These are phyloP conservation scores for Hypselothyrea guttata DNA, from an alignment of 2,888 invertebrate genomes.

Conservation along the genomic window DNA sequence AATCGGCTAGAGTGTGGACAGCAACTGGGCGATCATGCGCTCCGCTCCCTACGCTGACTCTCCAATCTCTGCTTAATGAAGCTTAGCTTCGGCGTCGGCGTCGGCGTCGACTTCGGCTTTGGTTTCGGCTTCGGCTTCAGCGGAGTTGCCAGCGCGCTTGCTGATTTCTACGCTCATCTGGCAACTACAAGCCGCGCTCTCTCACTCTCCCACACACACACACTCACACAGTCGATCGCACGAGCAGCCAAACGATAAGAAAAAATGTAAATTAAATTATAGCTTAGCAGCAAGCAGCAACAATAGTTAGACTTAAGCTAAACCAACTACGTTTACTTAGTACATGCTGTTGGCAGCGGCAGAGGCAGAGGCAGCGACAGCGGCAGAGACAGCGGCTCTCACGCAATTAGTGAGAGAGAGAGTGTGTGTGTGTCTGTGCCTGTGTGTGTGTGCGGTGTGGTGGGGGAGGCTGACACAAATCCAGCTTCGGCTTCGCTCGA, in stretches of 20 bases:
- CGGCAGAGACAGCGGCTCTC: conserved; percentile 46
- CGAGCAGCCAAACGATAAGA: conserved; percentile 37
- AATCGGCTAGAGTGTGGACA: conserved; percentile 70
- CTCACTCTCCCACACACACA: conserved; percentile 2
- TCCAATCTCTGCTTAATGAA: conserved; percentile 63
- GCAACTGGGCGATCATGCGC: conserved; percentile 67
- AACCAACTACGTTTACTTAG: conserved; percentile 49
- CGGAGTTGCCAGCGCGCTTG: conserved; percentile 60
- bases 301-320: conserved; percentile 55
- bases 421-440: too few relatives aligned
- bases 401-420: conserved; percentile 59
- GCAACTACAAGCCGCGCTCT: conserved; percentile 37
- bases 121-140: neutral
- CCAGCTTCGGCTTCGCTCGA: conserved; percentile 38
- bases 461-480: conserved; percentile 52
- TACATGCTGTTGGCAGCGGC: conserved; percentile 24
- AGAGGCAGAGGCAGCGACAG: neutral
- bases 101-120: too few relatives aligned
- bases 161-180: conserved; percentile 39
- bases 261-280: conserved; percentile 71
- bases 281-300: conserved; percentile 53
- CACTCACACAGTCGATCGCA: neutral
- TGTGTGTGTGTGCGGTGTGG: neutral
- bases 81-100: conserved; percentile 57
- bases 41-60: conserved; percentile 42